phyloP scores from a whole-genome alignment of 2,797 vertebrate genomes.

The Spinus olivaceus region DNA sequence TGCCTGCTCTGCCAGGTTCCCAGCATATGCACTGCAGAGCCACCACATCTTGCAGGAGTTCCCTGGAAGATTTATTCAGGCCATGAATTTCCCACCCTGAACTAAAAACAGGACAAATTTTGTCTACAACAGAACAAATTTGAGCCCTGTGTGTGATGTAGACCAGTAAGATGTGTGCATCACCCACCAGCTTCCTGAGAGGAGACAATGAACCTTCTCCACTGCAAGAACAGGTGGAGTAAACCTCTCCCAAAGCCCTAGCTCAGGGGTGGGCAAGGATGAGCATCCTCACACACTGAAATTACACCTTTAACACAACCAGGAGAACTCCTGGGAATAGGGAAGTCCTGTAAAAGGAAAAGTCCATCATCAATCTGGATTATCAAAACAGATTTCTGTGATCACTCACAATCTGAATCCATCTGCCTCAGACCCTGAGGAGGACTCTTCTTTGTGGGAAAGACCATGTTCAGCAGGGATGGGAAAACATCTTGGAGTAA shows the following conservation, averaged over 20 bases:
- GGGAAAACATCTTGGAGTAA: not conserved
- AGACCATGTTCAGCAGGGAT: not conserved
- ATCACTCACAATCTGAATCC: not conserved
- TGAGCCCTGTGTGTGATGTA: fast-evolving
- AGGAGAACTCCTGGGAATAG: not conserved
- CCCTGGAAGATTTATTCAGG: not conserved
- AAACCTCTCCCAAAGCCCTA: not conserved
- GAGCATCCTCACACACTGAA: not conserved
- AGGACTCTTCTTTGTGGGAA: not conserved
- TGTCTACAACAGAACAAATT: not conserved
- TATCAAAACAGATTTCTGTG: not conserved
- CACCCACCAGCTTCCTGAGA: not conserved
- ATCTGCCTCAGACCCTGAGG: not conserved
- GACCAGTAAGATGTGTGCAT: fast-evolving
- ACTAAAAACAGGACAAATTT: not conserved
- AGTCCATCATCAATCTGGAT: not conserved
- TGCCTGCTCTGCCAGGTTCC: not conserved
- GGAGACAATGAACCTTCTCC: not conserved
- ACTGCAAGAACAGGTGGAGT: not conserved
- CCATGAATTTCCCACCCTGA: not conserved
- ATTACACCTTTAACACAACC: not conserved
- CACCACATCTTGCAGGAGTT: not conserved
- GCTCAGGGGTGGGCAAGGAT: not conserved
- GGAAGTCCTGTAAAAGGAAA: not conserved
- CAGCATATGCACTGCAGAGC: not conserved